Percentiles rank a stretch among this genome's conserved stretches.
These are phyloP conservation scores for Tipula helvola DNA, from an alignment of 2,888 invertebrate species.

Conservation along the genomic window DNA sequence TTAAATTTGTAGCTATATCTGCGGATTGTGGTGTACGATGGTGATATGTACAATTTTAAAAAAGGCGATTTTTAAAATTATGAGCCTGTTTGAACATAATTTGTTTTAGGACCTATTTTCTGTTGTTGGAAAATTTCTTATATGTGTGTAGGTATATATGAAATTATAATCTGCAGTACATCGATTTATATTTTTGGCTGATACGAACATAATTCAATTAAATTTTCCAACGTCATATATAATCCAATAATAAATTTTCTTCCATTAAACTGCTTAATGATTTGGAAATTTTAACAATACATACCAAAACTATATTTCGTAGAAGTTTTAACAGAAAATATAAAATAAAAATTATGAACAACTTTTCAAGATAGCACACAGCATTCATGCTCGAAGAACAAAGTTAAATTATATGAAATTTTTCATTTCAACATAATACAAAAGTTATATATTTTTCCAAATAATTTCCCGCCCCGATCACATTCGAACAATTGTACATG, in stretches of 20 bases:
- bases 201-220: background rate
- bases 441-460: background rate
- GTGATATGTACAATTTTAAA: too few relatives aligned
- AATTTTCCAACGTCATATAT: background rate
- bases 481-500: background rate
- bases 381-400: background rate
- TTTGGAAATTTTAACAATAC: background rate
- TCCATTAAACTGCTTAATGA: background rate
- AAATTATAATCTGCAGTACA: background rate
- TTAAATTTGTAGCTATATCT: too few relatives aligned
- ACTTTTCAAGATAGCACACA: background rate
- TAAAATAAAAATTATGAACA: background rate
- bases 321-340: background rate
- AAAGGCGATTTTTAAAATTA: too few relatives aligned
- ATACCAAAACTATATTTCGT: background rate
- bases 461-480: background rate
- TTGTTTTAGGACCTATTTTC: too few relatives aligned
- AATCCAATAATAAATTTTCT: background rate
- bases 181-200: background rate
- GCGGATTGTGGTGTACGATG: too few relatives aligned
- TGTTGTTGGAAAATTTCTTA: too few relatives aligned
- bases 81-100: too few relatives aligned
- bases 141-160: too few relatives aligned
- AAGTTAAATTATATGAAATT: background rate
- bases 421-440: background rate